Base-by-base conservation (phyloP, 2,888 invertebrate species). In the Drosophila colorata region DNA sequence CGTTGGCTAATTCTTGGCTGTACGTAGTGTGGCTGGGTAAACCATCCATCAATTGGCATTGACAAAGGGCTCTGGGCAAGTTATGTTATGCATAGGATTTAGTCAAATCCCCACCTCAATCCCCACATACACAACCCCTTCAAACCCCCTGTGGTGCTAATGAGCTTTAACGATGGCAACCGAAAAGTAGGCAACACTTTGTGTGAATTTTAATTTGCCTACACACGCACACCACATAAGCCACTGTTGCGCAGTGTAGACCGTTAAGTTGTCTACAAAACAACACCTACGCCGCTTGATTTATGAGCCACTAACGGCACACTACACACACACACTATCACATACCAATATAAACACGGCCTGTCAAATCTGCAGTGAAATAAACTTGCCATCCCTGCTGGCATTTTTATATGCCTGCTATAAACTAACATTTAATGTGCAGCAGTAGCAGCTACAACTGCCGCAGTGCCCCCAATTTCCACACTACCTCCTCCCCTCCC, bases 111-210 rank as follows among this genome's bases (percentile, higher is more conserved):
- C n/a, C 7, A 13, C 18, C 8, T 2, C 37, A 38, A 2, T 25
- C 13, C 13, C 20, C 16, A 1, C 46, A 5, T 4, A 14, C 46
- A 38, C 35, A 33, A 6, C n/a, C 4, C 8, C 14, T 31, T 38
- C 14, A 23, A 7, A 5, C 23, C 14, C 6, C 40, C 43, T 37
- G 14, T 14, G 49, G 35, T 9, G 63, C 70, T 83, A 83, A 83
- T 84, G 87, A 83, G 83, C 56, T 77, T 77, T 86, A 79, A 83
- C 66, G 67, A 68, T 52, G 51, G 37, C 40, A 55, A 44, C 83
- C 67, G 33, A 79, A 77, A 83, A 72, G 84, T 84, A 83, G 82
- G 87, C 82, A 86, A 86, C 71, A 80, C 59, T 75, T 78, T 66
- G 43, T 69, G 44, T 70, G 80, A 70, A 86, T 86, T 86, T 82